Percentiles rank a stretch among this genome's conserved stretches.
Conservation (phyloP, 2,113 vertebrate species). For the Ctenomys sociabilis region DNA sequence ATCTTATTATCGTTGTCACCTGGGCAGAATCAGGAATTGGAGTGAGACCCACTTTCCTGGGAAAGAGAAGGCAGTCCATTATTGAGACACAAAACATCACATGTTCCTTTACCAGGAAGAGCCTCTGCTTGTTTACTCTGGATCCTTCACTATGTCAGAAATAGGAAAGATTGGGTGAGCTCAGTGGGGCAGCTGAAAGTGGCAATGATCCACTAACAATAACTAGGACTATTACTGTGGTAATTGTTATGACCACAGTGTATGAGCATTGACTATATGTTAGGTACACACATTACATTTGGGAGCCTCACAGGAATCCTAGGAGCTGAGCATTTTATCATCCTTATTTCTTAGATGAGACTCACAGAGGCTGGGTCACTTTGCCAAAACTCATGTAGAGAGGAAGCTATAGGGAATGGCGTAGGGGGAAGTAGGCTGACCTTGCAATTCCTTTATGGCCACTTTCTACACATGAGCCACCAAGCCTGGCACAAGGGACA, state of each 20-base stretch:
- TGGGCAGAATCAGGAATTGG: background rate
- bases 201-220: background rate
- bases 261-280: background rate
- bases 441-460: background rate
- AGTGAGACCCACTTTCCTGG: background rate
- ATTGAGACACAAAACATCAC: slow-evolving; percentile 2
- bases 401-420: background rate
- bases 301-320: background rate
- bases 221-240: background rate
- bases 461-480: background rate
- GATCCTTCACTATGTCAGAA: background rate
- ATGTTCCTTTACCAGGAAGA: background rate
- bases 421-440: background rate
- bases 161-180: background rate
- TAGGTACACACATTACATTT: background rate
- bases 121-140: background rate
- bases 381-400: background rate
- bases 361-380: background rate
- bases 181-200: background rate
- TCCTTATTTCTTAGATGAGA: background rate
- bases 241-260: background rate
- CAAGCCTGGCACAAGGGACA: background rate
- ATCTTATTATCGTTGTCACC: slow-evolving; percentile 41
- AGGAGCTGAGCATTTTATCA: background rate
- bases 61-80: background rate